Conservation (phyloP, 2,797 vertebrate species). For the Gymnopithys bicolor region DNA sequence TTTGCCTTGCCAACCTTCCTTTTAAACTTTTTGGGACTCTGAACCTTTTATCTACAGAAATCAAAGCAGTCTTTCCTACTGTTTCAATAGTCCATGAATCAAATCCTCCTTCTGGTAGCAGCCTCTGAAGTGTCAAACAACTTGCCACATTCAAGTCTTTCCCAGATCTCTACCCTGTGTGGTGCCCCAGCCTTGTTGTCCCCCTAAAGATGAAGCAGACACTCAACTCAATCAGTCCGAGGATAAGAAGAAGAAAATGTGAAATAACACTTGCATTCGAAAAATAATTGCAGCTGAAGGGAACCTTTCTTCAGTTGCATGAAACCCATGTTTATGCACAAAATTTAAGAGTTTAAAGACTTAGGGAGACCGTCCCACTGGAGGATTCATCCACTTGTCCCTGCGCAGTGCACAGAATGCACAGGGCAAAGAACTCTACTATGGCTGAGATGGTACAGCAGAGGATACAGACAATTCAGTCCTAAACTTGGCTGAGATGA, state of each 20-base stretch:
- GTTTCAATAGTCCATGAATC: not conserved
- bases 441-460: not conserved
- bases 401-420: not conserved
- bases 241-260: not conserved
- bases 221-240: not conserved
- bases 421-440: not conserved
- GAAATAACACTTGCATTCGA: not conserved
- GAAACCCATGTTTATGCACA: not conserved
- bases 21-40: not conserved
- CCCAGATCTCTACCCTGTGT: not conserved
- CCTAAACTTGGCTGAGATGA: not conserved
- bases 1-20: not conserved
- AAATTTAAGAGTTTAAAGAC: not conserved
- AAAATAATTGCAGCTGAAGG: not conserved
- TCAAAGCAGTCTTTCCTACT: not conserved
- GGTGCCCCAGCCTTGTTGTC: not conserved
- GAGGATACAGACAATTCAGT: not conserved
- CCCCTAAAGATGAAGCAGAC: not conserved
- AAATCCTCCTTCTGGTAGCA: not conserved
- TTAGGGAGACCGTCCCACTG: not conserved
- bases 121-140: not conserved
- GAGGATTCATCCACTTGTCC: not conserved
- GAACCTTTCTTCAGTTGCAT: not conserved
- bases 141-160: not conserved
- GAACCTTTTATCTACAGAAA: conserved; percentile 1